Base-by-base conservation (phyloP, 2,113 vertebrate species). In the Thalassarche chlororhynchos region DNA sequence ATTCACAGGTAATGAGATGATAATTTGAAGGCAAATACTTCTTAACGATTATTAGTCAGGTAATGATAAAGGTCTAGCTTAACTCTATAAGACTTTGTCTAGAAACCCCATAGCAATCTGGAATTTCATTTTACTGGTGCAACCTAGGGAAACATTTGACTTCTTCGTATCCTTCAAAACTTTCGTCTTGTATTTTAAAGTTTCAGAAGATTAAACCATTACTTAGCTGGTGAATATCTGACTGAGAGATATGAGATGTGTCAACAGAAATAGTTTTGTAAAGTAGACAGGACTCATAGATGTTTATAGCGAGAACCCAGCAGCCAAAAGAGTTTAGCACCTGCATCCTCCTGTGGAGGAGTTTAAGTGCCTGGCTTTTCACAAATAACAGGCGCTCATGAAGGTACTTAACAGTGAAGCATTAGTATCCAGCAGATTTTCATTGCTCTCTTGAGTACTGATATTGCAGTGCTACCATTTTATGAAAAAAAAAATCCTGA, bases 381-480 rank as follows among this genome's bases (percentile, higher is more conserved):
- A 95, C 55, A 94, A 76, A n/a, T 55, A 90, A 40, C 31, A 42
- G 36, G 40, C 1, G 2, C 49, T 90, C 44, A 40, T 52, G 70
- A 80, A 80, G 52, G 71, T 62, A 85, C 75, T 96, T 90, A 94
- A 51, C 61, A 87, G 69, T 5, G 54, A 85, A 95, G 96, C 61
- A 79, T 84, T 60, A 76, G 31, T n/a, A 93, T 47, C 57, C n/a
- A 87, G 69, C 57, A 92, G 46, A 81, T 79, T 82, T 80, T 46
- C 40, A 36, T 21, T 31, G 49, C 57, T 72, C 61, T 91, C 78
- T 52, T 26, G 77, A 85, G 84, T 29, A 36, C 31, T 2, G 7
- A 60, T 78, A 84, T 2, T 71, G 64, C 84, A 76, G 18, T 8
- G 23, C 38, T 61, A 62, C 26, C 24, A 81, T 68, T 89, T 85